Evolutionary conservation across 2,888 invertebrate species (phyloP).

Genomic region (Brenthis daphne): DNA sequence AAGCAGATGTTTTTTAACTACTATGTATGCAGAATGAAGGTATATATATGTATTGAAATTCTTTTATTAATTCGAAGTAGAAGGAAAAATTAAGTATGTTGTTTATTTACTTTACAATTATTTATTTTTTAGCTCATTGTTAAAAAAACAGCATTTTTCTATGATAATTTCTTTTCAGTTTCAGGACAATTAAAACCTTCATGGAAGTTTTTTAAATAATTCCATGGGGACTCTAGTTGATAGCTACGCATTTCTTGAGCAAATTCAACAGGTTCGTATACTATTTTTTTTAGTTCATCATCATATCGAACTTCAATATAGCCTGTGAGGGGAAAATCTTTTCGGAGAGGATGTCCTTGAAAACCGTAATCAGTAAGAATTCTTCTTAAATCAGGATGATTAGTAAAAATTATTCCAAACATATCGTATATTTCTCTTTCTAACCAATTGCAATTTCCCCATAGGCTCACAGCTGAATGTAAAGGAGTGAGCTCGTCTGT

Average conservation of each 20-base stretch:
- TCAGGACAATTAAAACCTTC: conserved; percentile 53
- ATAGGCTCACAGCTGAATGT: conserved; percentile 58
- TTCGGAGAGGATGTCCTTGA: conserved; percentile 69
- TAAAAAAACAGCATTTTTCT: neutral
- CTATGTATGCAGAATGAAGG: conserved; percentile 5
- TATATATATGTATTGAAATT: too few species aligned
- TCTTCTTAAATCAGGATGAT: conserved; percentile 72
- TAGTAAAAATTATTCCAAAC: conserved; percentile 68
- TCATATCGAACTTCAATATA: conserved; percentile 73
- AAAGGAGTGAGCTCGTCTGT: conserved; percentile 72
- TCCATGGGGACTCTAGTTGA: conserved; percentile 68
- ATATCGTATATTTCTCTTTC: conserved; percentile 74
- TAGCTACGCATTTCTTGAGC: conserved; percentile 64
- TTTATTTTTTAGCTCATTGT: too few species aligned
- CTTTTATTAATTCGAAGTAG: too few species aligned
- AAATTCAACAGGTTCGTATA: conserved; percentile 71
- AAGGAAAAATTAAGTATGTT: too few species aligned
- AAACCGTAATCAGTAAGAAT: conserved; percentile 75
- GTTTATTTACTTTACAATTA: too few species aligned
- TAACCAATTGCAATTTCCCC: conserved; percentile 55
- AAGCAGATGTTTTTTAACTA: neutral
- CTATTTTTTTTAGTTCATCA: conserved; percentile 70
- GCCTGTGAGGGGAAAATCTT: conserved; percentile 71
- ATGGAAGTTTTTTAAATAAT: conserved; percentile 65
- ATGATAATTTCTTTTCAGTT: conserved; percentile 34